Base-by-base conservation (phyloP, 2,888 invertebrate species). In the Ennomos fuscantarius region DNA sequence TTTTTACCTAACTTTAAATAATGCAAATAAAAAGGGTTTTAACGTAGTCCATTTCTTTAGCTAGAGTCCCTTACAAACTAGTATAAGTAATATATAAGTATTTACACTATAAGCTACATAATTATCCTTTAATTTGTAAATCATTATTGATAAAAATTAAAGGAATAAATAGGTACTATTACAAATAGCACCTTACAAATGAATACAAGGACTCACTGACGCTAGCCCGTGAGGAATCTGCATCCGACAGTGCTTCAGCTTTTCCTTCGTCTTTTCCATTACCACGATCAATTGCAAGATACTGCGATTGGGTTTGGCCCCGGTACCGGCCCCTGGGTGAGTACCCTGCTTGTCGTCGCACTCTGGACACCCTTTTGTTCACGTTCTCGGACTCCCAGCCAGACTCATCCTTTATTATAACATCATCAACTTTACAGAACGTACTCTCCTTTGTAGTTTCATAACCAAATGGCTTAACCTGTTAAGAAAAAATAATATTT, bases 231-330 rank as follows among this genome's bases (percentile, higher is more conserved):
- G 96, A 95, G 9, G 94, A 93, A 69, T 95, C 94, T 40, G 94
- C 94, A 15, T 94, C 94, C 3, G 96, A 96, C 80, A 96, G 95
- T 0, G 97, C 97, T 80, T 97, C 96, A 0, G 97, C 97, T 78
- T 95, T 96, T 12, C 97, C 97, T 37, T 94, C 93, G 57, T 93
- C 93, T 51, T 95, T 95, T 67, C 94, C 94, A 76, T 73, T 79
- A 1, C 84, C 89, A 1, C 72, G 78, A 47, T 90, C 87, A 62
- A 92, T 82, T 0, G 95, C 95, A 69, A 97, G 87, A 81, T 96
- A 97, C 79, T 97, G 97, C 2, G 96, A 96, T 79, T 97, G 97
- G 0, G 97, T 96, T 82, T 97, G 97, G 1, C 96, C 96, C 47
- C 95, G 88, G 70, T 93, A 94, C 15, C 93, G 87, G 15, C 94